These are phyloP conservation scores for Onychomys torridus DNA, from an alignment of 2,797 vertebrate genomes.

Conservation along the genomic window DNA sequence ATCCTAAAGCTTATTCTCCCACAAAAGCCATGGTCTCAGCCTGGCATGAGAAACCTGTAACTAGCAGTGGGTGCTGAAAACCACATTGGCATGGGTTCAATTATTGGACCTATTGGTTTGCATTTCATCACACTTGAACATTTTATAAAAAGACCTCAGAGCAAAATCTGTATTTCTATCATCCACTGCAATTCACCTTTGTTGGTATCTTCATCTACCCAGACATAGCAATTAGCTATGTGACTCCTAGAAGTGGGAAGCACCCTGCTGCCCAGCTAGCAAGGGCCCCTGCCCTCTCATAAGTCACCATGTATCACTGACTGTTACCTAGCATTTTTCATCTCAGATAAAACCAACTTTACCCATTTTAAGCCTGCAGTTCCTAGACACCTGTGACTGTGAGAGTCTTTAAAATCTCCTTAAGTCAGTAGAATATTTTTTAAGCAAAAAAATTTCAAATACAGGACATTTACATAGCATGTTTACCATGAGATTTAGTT, in stretches of 20 bases:
- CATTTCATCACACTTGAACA: not conserved
- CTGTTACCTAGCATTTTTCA: not conserved
- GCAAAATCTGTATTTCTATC: not conserved
- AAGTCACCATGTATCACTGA: not conserved
- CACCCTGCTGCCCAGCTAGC: fast-evolving
- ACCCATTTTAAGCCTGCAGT: not conserved
- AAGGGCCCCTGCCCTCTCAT: too few relatives aligned
- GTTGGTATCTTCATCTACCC: not conserved
- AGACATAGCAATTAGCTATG: not conserved
- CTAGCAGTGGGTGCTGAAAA: not conserved
- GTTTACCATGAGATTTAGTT: not conserved
- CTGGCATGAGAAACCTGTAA: not conserved
- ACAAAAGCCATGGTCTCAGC: not conserved
- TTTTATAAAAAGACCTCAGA: not conserved
- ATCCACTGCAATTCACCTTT: not conserved
- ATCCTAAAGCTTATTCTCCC: not conserved
- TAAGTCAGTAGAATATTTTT: not conserved
- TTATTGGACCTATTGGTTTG: not conserved
- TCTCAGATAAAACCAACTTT: not conserved
- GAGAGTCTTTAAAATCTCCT: not conserved
- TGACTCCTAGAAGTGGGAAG: not conserved
- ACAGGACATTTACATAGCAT: not conserved
- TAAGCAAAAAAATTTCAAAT: not conserved
- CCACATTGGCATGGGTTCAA: not conserved
- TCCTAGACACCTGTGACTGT: not conserved